These are phyloP conservation scores for Pachycephus smyrnensis DNA, from an alignment of 2,888 invertebrate species.

Conservation along the genomic window DNA sequence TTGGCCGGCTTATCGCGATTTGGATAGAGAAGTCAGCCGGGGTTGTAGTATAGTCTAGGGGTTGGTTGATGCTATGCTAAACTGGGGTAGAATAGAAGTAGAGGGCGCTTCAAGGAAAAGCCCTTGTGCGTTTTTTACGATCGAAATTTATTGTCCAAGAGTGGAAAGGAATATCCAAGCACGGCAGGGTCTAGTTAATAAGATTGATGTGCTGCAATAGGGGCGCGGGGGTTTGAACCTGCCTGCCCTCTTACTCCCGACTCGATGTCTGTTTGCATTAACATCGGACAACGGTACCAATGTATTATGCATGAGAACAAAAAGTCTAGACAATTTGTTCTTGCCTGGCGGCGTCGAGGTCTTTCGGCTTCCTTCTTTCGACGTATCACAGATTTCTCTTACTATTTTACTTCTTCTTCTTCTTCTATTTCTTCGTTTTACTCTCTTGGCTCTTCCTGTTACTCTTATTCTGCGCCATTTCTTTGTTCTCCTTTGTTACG, in stretches of 20 bases:
- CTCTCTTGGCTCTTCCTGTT: not conserved
- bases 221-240: not conserved
- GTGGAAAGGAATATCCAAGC: constrained; percentile 35
- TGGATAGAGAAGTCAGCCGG: not conserved
- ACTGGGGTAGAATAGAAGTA: not conserved
- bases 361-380: constrained; percentile 19
- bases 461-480: not conserved
- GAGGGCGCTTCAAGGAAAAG: not conserved
- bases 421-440: not conserved
- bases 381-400: constrained; percentile 11
- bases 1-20: constrained; percentile 9
- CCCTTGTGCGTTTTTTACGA: not conserved
- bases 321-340: constrained; percentile 48
- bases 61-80: not conserved
- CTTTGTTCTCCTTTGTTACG: no score
- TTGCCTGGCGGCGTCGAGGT: constrained; percentile 28
- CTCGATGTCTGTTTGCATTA: constrained; percentile 54
- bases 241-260: not conserved
- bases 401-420: constrained; percentile 15
- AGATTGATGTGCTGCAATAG: constrained; percentile 45
- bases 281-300: constrained; percentile 43
- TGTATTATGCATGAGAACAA: constrained; percentile 57
- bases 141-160: constrained; percentile 39
- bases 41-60: not conserved
- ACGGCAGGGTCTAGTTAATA: constrained; percentile 43